A percentile compares a stretch with the other conserved stretches of the same genome.
phyloP scores from a whole-genome alignment of 1,140 invertebrate species.

The Drosophila mojavensis region DNA sequence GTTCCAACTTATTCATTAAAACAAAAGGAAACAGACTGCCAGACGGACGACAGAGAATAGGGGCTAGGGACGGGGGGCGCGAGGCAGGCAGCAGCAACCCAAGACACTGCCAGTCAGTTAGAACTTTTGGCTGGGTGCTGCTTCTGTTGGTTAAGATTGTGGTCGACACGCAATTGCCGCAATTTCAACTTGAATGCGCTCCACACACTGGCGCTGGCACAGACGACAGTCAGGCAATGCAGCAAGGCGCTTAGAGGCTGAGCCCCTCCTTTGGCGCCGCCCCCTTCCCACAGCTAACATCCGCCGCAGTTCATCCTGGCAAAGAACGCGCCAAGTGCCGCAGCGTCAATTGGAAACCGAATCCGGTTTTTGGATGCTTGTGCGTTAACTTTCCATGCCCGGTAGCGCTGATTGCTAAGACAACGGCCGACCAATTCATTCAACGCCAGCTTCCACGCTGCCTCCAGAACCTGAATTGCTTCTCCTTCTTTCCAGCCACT shows the following conservation, averaged over 20 bases:
- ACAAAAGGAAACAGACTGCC: conserved; percentile 61
- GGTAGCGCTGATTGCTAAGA: conserved; percentile 75
- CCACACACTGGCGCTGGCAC: conserved; percentile 32
- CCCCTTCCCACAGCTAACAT: conserved; percentile 50
- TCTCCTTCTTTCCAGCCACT: background rate
- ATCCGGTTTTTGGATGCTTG: conserved; percentile 61
- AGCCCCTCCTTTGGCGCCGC: conserved; percentile 8
- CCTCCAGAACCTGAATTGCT: conserved; percentile 1
- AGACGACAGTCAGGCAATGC: conserved; percentile 27
- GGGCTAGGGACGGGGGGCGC: too few relatives aligned
- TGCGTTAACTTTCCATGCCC: conserved; percentile 75
- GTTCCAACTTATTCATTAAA: conserved; percentile 80
- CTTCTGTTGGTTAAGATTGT: conserved; percentile 70
- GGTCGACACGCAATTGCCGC: conserved; percentile 79
- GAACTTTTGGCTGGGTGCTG: conserved; percentile 52
- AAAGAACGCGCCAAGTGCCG: conserved; percentile 54
- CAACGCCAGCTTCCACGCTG: conserved; percentile 53
- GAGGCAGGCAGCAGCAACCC: conserved; percentile 32
- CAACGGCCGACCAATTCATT: conserved; percentile 70
- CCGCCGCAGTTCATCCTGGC: conserved; percentile 75
- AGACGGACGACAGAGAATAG: conserved; percentile 1
- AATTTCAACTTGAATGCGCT: conserved; percentile 74
- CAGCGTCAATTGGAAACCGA: conserved; percentile 67
- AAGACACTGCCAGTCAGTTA: conserved; percentile 42
- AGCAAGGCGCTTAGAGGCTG: conserved; percentile 61